Evolutionary conservation across 2,888 invertebrate species (phyloP).

Genomic region (Ichneumoninae sp.): DNA sequence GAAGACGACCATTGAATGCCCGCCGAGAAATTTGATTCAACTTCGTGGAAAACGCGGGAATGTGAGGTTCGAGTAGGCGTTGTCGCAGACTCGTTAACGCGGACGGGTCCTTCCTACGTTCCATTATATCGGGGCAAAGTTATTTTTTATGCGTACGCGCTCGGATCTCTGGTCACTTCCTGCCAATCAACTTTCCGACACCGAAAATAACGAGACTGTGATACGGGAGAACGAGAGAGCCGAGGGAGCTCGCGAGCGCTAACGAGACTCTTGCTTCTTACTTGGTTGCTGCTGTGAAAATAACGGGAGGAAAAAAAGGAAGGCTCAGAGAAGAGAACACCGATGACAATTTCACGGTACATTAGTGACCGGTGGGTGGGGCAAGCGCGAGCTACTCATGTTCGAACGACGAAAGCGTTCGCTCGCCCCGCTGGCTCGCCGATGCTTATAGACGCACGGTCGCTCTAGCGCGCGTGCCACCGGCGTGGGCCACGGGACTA

Average conservation of each 20-base stretch:
- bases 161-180: constrained; percentile 50
- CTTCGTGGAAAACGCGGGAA: constrained; percentile 19
- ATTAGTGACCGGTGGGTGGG: constrained; percentile 79
- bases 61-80: constrained; percentile 28
- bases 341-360: constrained; percentile 83
- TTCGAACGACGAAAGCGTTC: constrained; percentile 43
- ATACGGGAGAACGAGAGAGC: constrained; percentile 48
- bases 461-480: constrained; percentile 53
- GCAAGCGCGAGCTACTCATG: constrained; percentile 45
- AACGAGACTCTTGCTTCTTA: constrained; percentile 60
- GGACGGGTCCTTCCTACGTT: constrained; percentile 8
- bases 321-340: constrained; percentile 60
- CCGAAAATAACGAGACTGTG: constrained; percentile 58
- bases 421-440: constrained; percentile 19
- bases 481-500: constrained; percentile 73
- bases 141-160: constrained; percentile 1
- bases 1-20: constrained; percentile 6
- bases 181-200: constrained; percentile 56
- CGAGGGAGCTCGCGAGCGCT: constrained; percentile 56
- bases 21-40: background rate
- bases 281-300: constrained; percentile 59
- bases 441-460: constrained; percentile 54
- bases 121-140: constrained; percentile 20
- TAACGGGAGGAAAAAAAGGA: constrained; percentile 55
- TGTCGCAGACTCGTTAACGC: constrained; percentile 45